Evolutionary conservation across 2,888 invertebrate genomes (phyloP), one percentile per base, ranked within the genome.

Genomic region (Pelosia muscerda): DNA sequence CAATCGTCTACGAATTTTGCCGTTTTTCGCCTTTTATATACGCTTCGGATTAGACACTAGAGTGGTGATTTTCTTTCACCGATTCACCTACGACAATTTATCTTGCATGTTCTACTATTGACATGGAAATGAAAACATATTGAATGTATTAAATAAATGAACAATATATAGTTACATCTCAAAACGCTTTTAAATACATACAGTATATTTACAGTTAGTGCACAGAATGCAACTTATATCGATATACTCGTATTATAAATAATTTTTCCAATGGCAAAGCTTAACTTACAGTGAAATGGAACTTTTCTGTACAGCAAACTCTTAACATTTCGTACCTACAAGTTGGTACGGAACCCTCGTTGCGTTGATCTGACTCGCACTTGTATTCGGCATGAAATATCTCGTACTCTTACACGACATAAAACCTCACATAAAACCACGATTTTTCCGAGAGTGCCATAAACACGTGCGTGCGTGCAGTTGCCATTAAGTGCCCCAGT

Each of bases 391-490:
- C 8, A 49, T 49, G 49, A 49, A n/a, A 49, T n/a, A 25, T 28
- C n/a, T 19, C n/a, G 9, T 49, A 26, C 2, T 15, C 22, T 34
- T 63, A 22, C 23, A 19, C 34, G 25, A 23, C 4, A 23, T 54
- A 34, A 63, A 63, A 54, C 31, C 53, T 62, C 53, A 22, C 28
- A 62, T 53, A 28, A 62, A 53, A 49, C 23, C 22, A 19, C 26
- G 22, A 49, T 11, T 58, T 10, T 26, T 23, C 23, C 53, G 15
- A 11, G 4, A 38, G 15, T 28, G 8, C 31, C 38, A 65, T 68
- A 63, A 71, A 63, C 60, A 54, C 28, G 31, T 34, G 54, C 31
- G 54, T 54, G 34, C 10, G 31, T 19, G 63, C 31, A 54, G 62
- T 63, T 54, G 34, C 53, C 22, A 63, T 63, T 54, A 63, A 63